A percentile compares a stretch with the other conserved stretches of the same genome.
Evolutionary conservation across 2,888 invertebrate species (phyloP).

Genomic region (Agrotis ipsilon): DNA sequence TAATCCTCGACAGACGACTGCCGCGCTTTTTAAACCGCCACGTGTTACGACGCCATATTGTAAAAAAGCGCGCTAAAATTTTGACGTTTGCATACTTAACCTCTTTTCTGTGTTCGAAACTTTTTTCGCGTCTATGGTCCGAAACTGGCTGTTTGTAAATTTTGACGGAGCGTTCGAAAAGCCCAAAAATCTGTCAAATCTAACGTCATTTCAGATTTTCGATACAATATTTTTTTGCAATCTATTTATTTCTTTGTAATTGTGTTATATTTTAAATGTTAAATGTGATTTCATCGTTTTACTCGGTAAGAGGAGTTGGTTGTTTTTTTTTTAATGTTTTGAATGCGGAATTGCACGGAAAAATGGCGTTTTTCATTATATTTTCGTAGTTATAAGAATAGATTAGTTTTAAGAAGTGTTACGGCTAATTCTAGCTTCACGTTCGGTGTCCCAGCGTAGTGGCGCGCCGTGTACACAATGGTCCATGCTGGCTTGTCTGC

Average conservation of each 20-base stretch:
- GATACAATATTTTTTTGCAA: constrained; percentile 65
- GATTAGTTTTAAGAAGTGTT: constrained; percentile 32
- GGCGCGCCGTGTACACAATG: constrained; percentile 16
- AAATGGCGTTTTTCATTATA: constrained; percentile 47
- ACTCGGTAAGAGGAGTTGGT: constrained; percentile 68
- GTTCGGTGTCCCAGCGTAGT: background rate
- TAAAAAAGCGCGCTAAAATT: constrained; percentile 68
- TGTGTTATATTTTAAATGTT: constrained; percentile 62
- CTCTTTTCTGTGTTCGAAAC: constrained; percentile 43
- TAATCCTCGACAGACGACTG: constrained; percentile 73
- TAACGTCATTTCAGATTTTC: constrained; percentile 62
- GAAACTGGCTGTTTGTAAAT: constrained; percentile 53
- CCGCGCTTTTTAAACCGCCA: constrained; percentile 67
- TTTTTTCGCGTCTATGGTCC: constrained; percentile 57
- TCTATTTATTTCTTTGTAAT: constrained; percentile 60
- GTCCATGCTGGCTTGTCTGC: constrained; percentile 14
- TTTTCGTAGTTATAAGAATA: constrained; percentile 23
- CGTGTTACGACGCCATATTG: constrained; percentile 69
- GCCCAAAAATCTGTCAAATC: constrained; percentile 55
- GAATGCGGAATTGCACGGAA: constrained; percentile 17
- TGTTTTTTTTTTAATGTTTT: constrained; percentile 45
- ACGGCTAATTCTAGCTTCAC: background rate
- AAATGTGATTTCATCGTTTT: constrained; percentile 62
- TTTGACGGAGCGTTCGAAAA: constrained; percentile 58
- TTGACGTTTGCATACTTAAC: constrained; percentile 48